Evolutionary conservation across 2,888 invertebrate genomes (phyloP), one percentile per base, ranked within the genome.

Genomic region (Phyto melanocephala): DNA sequence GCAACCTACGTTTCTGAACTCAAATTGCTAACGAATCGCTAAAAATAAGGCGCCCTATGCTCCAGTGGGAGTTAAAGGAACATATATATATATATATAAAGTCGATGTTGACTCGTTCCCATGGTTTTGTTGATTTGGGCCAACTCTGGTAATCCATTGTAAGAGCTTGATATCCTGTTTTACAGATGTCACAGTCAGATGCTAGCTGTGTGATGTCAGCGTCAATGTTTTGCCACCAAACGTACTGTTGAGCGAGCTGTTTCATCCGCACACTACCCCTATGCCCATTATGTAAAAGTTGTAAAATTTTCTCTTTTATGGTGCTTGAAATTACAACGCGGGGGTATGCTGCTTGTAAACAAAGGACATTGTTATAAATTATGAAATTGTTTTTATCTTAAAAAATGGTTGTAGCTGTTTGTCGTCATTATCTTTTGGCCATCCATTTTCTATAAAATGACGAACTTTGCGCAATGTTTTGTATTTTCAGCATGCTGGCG

Each of bases 201-300:
- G 76, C 17, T 47, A 67, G 15, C 42, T 45, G 33, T 10, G 10
- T 70, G 47, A 47, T 75, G 17, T 72, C 83, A 24, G 6, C 60
- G 20, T 70, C 77, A 15, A 58, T 80, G 15, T 24, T 74, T 50
- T 37, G 67, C 74, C 67, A 4, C 42, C 42, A 42, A n/a, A 42
- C n/a, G n/a, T 42, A 42, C n/a, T 13, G 42, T 13, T 5, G 11
- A n/a, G 80, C 71, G 11, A 81, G 76, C 24, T 71, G 75, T 22
- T 80, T 80, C 75, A 80, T 76, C 17, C 40, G 70, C 2, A 56
- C 54, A 17, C 74, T 20, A 1, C 78, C 78, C 74, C 74, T 72
- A 24, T 81, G 74, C 13, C 78, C 77, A 62, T 78, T 72, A 81
- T 76, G 80, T 15, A 81, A 35, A 11, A 79, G 11, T 17, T 70